A percentile compares a stretch with the other conserved stretches of the same genome.
phyloP scores from a whole-genome alignment of 35 echinoderm and acorn worm genomes.

The Eucidaris tribuloides region DNA sequence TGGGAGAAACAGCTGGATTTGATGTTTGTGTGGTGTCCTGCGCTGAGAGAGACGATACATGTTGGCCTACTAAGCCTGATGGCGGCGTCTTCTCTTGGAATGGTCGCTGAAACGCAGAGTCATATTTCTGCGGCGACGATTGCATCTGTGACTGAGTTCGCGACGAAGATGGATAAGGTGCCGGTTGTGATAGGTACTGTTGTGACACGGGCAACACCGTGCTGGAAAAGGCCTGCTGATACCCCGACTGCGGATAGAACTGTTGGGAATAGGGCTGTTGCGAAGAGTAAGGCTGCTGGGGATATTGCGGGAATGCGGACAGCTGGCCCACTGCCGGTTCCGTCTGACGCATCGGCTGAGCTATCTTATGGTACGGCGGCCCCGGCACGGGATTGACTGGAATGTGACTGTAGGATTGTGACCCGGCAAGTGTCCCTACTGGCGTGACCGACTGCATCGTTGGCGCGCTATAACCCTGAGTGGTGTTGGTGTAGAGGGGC shows the following conservation, averaged over 20 bases:
- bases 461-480: slow-evolving; percentile 14
- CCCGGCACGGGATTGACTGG: slow-evolving; percentile 88
- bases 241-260: slow-evolving; percentile 45
- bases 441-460: slow-evolving; percentile 20
- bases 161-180: background rate
- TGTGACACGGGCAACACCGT: background rate
- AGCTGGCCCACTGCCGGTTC: slow-evolving; percentile 42
- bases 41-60: no score
- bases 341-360: slow-evolving; percentile 77
- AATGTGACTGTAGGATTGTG: slow-evolving; percentile 75
- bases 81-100: no score
- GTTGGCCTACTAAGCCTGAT: no score
- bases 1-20: no score
- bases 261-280: slow-evolving; percentile 60
- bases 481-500: slow-evolving; percentile 55
- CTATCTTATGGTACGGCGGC: slow-evolving; percentile 94
- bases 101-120: no score
- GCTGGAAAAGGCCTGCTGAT: slow-evolving; percentile 46
- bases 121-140: slow-evolving; percentile 47
- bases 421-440: slow-evolving; percentile 5
- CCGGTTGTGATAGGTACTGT: background rate
- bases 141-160: slow-evolving; percentile 46
- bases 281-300: slow-evolving; percentile 48
- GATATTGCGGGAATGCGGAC: slow-evolving; percentile 60
- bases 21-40: no score